Base-by-base conservation (phyloP, 2,797 vertebrate genomes). In the Cygnus olor region DNA sequence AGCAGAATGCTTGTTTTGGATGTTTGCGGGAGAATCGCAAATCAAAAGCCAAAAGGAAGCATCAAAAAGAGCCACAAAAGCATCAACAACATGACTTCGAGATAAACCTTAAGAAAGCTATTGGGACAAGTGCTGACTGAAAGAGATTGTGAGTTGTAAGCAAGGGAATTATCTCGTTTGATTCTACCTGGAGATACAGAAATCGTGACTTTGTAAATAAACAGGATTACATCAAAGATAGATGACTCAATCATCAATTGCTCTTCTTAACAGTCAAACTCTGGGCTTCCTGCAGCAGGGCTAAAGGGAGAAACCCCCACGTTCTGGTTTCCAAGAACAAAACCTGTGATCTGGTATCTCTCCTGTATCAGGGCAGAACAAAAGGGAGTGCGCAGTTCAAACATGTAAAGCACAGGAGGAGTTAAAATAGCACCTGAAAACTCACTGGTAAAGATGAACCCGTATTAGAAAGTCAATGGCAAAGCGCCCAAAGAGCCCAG, bases 161-260 rank as follows among this genome's bases (percentile, higher is more conserved):
- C 44, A 85, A 71, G 16, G 36, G 86, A 92, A 68, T 95, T 95
- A 94, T 94, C 90, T 78, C 49, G 61, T 83, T 95, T 95, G 84
- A 89, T 83, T 92, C 64, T 82, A 94, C 76, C 34, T 74, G 42
- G 57, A 94, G 85, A 94, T 93, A 94, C 70, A 84, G 84, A 96
- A 95, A 95, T 93, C 89, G 78, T 49, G 79, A 88, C 88, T 90
- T 82, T 28, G 94, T 92, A 95, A 97, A 96, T 80, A 96, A 93
- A 90, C 86, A 94, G 84, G 94, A 97, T 96, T 96, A 61, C 92
- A 94, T 94, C 95, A 97, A 94, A 93, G 86, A 63, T 73, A 91
- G 68, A 49, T 95, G 84, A 95, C 89, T 95, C 92, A 95, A 93
- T 97, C 90, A 94, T 69, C 92, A 90, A 54, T 80, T 78, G 81